phyloP scores from a whole-genome alignment of 2,888 invertebrate genomes.

The Pinctada fucata region DNA sequence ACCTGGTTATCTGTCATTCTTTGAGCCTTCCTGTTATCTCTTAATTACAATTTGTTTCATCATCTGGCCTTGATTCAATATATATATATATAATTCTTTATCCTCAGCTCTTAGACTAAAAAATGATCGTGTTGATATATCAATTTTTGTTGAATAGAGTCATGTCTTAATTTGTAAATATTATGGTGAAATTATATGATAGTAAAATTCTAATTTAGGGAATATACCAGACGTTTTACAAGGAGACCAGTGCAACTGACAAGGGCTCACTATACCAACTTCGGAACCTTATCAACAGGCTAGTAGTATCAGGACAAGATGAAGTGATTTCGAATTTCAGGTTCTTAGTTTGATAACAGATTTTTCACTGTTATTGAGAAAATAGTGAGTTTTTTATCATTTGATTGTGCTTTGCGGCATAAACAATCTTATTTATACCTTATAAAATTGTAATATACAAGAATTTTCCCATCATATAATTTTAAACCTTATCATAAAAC shows the following conservation, averaged over 20 bases:
- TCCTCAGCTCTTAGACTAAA: too few species aligned
- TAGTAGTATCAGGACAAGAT: neutral
- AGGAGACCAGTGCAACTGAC: conserved; percentile 20
- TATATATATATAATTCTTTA: too few species aligned
- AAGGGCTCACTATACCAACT: conserved; percentile 20
- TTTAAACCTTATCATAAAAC: too few species aligned
- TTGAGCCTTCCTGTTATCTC: too few species aligned
- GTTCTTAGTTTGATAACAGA: neutral
- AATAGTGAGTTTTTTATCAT: too few species aligned
- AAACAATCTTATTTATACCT: too few species aligned
- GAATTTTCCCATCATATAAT: too few species aligned
- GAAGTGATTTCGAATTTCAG: conserved; percentile 4
- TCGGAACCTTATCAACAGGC: conserved; percentile 7
- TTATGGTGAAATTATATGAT: neutral
- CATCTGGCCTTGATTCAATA: too few species aligned
- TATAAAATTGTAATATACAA: too few species aligned
- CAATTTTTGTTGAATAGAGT: neutral
- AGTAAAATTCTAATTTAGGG: conserved; percentile 4
- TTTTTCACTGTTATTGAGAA: neutral
- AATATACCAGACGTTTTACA: conserved; percentile 26
- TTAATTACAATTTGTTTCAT: too few species aligned
- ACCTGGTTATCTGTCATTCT: too few species aligned
- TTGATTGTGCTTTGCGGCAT: too few species aligned
- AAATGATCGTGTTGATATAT: neutral
- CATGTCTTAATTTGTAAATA: neutral